Evolutionary conservation across 1,140 invertebrate species (phyloP), one percentile per base, ranked within the genome.

Genomic region (Magallana ariakensis): DNA sequence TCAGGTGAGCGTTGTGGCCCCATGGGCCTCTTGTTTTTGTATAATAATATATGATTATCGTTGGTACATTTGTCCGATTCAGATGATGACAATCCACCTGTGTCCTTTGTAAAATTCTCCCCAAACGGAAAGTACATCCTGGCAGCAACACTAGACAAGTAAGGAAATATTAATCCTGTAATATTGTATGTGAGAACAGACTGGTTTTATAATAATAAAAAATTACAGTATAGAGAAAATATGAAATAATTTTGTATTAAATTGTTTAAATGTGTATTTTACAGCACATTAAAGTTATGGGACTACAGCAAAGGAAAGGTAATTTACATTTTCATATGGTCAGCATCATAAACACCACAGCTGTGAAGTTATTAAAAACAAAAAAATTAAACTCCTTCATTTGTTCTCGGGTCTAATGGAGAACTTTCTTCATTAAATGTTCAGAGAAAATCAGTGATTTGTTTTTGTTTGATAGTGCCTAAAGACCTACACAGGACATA

Each of bases 81-180:
- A 95, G 98, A 99, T 94, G 96, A 96, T 93, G 99, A 99, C 93
- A 99, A 99, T 95, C 99, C 99, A 15, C 99, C 99, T 15, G 99
- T 99, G 22, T 99, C 99, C 10, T 99, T 99, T 96, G 99, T 99
- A 0, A 99, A 99, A 95, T 99, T 99, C 95, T 99, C 99, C 66
- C 99, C 99, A 0, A 99, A 99, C 95, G 99, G 99, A 90, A 99
- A 99, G 95, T 99, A 99, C 93, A 99, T 99, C 88, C 95, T 99
- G 83, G 98, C 99, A 8, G 99, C 99, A 19, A 99, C 99, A 1
- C 95, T 99, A 85, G 99, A 99, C 94, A 99, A 99, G 95, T 95
- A 91, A 94, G 93, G 92, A 16, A 22, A 46, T 46, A 46, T 46
- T 46, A 46, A 4, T 46, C 5, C 33, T 46, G 33, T 46, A 46